Base-by-base conservation (phyloP, 2,113 vertebrate genomes). In the Phylloscopus trochilus region DNA sequence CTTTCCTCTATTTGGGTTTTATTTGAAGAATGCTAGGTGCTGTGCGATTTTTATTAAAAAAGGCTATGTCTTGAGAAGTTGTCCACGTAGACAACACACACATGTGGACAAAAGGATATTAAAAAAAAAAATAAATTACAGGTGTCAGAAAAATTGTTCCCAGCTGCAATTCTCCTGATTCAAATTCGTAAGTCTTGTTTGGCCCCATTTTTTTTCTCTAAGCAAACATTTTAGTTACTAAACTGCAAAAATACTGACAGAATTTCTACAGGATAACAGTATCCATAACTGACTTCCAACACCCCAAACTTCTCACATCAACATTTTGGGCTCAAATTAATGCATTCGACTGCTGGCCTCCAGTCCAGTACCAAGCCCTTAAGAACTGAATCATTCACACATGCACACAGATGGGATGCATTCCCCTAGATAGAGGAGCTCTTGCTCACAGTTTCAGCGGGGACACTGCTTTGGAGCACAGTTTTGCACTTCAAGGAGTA, bases 401-500 rank as follows among this genome's bases (percentile, higher is more conserved):
- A 58, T 7, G 17, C 35, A 79, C 16, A 44, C 41, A 64, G 67
- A 83, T 21, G 33, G 70, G 55, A 86, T 63, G 24, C 44, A 43
- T 77, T 94, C 39, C 15, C 22, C 58, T 66, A 43, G 47, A 90
- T 0, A 91, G 59, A 80, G 53, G 67, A 83, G 26, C 41, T 87
- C 51, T 5, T 60, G 31, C 70, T 89, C 7, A 4, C 33, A 56
- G 27, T 78, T 94, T 79, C 2, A 4, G 60, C 3, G 7, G 8
- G 41, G 51, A 88, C 52, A 18, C 1, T 2, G 56, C 60, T 94
- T 70, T 10, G 6, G 33, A 91, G 28, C 41, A 87, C 19, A 37
- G 41, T 87, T 93, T 83, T 51, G 49, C 58, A 69, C 59, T 97
- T 97, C 92, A 94, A 91, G 91, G 63, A 88, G 85, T 43, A 68